These are phyloP conservation scores for Psittacula echo DNA, from an alignment of 2,797 vertebrate genomes.

Conservation along the genomic window DNA sequence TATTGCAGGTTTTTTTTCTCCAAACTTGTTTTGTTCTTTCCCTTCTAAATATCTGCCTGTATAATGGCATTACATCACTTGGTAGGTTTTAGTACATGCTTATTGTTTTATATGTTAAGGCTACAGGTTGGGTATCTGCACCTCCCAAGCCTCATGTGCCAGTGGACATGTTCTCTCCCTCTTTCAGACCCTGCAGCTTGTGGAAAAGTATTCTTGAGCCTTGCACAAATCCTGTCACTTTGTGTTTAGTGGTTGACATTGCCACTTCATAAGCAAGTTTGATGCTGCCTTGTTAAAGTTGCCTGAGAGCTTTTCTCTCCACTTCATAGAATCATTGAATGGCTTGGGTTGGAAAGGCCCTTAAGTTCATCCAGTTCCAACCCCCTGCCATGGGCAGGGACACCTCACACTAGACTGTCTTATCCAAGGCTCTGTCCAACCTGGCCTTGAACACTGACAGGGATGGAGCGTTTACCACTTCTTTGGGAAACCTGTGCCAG, in stretches of 20 bases:
- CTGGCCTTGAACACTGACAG: neutral
- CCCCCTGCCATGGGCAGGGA: neutral
- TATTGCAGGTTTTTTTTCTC: neutral
- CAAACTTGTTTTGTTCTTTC: neutral
- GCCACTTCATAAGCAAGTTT: neutral
- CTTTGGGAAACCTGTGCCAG: neutral
- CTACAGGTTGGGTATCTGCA: neutral
- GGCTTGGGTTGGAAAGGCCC: neutral
- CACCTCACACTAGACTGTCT: neutral
- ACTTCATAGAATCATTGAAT: neutral
- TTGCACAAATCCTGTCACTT: accelerated
- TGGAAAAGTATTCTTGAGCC: neutral
- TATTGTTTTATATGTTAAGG: neutral
- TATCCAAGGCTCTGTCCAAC: neutral
- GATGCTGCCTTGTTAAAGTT: neutral
- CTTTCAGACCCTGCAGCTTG: neutral
- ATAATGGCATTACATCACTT: neutral
- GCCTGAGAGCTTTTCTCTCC: neutral
- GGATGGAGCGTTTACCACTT: neutral
- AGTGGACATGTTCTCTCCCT: neutral
- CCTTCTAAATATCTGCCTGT: neutral
- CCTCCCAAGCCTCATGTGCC: neutral
- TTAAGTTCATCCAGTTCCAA: neutral
- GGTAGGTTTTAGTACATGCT: neutral
- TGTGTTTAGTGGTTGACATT: neutral